Percentiles rank a stretch among this genome's conserved stretches.
Evolutionary conservation across 2,113 vertebrate genomes (phyloP).

Genomic region (Peromyscus polionotus): DNA sequence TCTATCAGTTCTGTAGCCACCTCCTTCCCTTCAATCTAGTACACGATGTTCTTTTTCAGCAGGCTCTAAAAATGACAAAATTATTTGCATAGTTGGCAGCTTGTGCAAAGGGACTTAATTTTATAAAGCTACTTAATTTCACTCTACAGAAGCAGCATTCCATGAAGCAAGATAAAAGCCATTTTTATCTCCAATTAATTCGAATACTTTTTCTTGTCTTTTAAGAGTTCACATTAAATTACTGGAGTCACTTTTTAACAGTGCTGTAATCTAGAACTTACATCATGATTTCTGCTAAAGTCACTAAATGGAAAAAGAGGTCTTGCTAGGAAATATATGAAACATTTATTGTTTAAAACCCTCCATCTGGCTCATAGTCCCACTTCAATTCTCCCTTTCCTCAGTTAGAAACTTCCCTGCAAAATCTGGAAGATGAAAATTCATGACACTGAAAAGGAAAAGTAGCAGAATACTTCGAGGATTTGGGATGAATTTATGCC

Average conservation of each 20-base stretch:
- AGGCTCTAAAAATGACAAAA: slow-evolving; percentile 68
- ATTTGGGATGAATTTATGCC: background rate
- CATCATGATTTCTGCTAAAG: slow-evolving; percentile 12
- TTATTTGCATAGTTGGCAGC: slow-evolving; percentile 71
- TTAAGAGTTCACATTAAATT: slow-evolving; percentile 67
- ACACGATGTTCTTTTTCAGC: slow-evolving; percentile 44
- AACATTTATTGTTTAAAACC: background rate
- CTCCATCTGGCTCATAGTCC: background rate
- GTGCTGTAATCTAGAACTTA: background rate
- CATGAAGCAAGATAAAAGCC: slow-evolving; percentile 69
- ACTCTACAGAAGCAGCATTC: slow-evolving; percentile 43
- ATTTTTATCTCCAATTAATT: slow-evolving; percentile 70
- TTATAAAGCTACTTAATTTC: slow-evolving; percentile 73
- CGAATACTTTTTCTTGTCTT: slow-evolving; percentile 59
- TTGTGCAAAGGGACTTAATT: slow-evolving; percentile 63
- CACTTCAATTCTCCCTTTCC: background rate
- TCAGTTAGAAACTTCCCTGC: background rate
- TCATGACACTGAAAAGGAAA: background rate
- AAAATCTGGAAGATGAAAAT: slow-evolving; percentile 28
- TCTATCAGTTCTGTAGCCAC: background rate
- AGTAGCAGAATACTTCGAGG: background rate
- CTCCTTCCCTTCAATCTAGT: background rate
- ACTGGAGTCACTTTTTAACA: background rate
- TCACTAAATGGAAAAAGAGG: background rate
- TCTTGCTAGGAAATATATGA: background rate